Conservation (phyloP, 2,797 vertebrate species). For the Mormyrus hasselquistii region DNA sequence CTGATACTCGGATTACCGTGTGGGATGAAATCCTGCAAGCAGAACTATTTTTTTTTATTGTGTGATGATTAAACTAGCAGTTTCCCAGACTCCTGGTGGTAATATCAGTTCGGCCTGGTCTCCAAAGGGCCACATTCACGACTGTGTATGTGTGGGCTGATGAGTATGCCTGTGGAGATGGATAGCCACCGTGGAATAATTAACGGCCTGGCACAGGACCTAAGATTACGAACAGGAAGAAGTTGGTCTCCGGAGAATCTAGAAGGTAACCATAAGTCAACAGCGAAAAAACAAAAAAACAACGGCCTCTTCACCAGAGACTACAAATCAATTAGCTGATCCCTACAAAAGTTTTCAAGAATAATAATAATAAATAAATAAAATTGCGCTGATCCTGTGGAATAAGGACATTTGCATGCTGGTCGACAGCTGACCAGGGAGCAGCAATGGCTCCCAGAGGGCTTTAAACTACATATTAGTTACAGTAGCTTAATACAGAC, state of each 20-base stretch:
- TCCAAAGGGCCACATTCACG: conserved; percentile 14
- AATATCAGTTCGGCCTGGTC: background rate
- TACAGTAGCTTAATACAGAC: conserved; percentile 39
- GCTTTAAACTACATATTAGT: background rate
- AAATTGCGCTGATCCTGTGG: background rate
- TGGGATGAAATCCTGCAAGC: background rate
- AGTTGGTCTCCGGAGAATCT: background rate
- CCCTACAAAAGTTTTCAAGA: background rate
- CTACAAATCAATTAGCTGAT: background rate
- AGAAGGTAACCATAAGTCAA: background rate
- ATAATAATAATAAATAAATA: background rate
- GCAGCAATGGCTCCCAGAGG: background rate
- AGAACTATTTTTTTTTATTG: background rate
- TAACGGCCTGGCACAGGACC: background rate
- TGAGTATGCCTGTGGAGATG: conserved; percentile 9
- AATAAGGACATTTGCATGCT: background rate
- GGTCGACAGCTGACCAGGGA: background rate
- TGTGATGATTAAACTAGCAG: background rate
- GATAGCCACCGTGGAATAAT: conserved; percentile 5
- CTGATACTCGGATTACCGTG: background rate
- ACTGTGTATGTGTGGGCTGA: conserved; percentile 23
- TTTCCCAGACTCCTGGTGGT: background rate
- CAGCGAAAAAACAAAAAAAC: conserved; percentile 7
- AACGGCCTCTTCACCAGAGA: background rate
- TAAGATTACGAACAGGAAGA: background rate